Conservation (phyloP, 35 echinoderm and acorn worm species). For the Strongylocentrotus purpuratus region DNA sequence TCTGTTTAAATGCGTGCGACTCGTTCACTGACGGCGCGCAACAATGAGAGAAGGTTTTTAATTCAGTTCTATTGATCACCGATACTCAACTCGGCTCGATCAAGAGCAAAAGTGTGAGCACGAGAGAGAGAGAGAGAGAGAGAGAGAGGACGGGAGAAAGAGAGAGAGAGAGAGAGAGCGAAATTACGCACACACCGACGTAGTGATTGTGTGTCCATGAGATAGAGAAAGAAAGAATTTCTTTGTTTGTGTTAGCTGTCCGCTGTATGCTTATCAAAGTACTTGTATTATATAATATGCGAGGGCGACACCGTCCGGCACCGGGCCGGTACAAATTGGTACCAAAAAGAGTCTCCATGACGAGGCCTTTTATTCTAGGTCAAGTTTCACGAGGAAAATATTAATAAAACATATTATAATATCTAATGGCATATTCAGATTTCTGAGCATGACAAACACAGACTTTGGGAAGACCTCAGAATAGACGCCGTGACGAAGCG, state of each 20-base stretch:
- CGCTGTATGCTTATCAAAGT: too few relatives aligned
- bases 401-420: background rate
- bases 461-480: background rate
- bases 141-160: background rate
- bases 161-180: background rate
- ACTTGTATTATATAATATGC: too few relatives aligned
- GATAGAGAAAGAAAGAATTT: background rate
- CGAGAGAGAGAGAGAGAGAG: too few relatives aligned
- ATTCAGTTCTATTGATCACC: background rate
- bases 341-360: background rate
- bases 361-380: background rate
- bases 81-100: background rate
- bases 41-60: background rate
- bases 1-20: background rate
- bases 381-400: background rate
- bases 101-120: too few relatives aligned
- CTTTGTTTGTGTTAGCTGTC: background rate
- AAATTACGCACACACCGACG: background rate
- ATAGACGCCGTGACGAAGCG: background rate
- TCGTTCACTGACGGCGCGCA: conserved; percentile 48
- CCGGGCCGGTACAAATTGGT: background rate
- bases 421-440: background rate
- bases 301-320: background rate
- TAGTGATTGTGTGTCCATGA: background rate
- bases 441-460: background rate